Evolutionary conservation across 2,113 vertebrate species (phyloP), one percentile per base, ranked within the genome.

Genomic region (Seriola rivoliana): DNA sequence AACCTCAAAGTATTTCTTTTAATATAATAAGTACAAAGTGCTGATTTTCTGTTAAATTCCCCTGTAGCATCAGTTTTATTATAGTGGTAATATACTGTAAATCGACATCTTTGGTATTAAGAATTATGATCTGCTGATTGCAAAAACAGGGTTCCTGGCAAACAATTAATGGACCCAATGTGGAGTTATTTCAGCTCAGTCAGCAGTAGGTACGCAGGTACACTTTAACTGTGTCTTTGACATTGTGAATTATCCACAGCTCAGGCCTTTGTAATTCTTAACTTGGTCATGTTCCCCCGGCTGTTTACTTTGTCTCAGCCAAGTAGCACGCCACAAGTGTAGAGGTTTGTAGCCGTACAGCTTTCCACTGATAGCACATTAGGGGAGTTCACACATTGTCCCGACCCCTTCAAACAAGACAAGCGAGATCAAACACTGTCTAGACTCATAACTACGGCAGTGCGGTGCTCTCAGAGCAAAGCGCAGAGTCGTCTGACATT

Each of bases 401-500:
- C 68, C 25, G 46, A 52, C 48, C 54, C 34, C 84, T 78, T 81
- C 69, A 80, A 85, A 82, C 57, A 67, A 75, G 77, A 80, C 78
- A 8, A 0, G 8, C 12, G 25, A 60, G 58, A 93, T 89, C 81
- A 89, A 89, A 87, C 71, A 29, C 70, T 32, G 88, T 89, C 88
- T 88, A 65, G 88, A 86, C 90, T 78, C 74, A 34, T 44, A 57
- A 66, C 34, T 12, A 19, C 38, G 0, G 1, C 40, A 17, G 44
- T 4, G 10, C 74, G 29, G 70, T 14, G 59, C 55, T 52, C 72
- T 82, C 78, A 81, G 54, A 29, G 68, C 9, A 21, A 68, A 77
- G 76, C 14, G 3, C 0, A n/a, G 70, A 77, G 83, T 44, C 42
- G 25, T 52, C 68, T 54, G 50, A 71, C 75, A 68, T 87, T 75